A percentile compares a stretch with the other conserved stretches of the same genome.
Evolutionary conservation across 2,797 vertebrate species (phyloP).

Genomic region (Lutjanus argentimaculatus): DNA sequence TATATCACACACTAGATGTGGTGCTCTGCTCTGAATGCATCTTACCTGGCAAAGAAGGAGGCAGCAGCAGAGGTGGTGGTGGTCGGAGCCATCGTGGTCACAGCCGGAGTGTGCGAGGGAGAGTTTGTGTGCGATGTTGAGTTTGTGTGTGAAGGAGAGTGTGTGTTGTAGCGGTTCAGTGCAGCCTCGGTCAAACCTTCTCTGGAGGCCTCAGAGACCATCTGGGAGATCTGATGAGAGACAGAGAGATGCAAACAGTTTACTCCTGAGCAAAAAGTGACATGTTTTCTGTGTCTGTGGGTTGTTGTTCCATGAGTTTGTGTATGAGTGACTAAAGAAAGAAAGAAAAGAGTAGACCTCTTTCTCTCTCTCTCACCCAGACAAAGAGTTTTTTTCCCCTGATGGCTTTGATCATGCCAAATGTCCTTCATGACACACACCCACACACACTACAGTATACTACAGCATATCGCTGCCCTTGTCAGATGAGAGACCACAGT

Average conservation of each 20-base stretch:
- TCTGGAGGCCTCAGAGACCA: slow-evolving; percentile 91
- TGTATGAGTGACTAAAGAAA: background rate
- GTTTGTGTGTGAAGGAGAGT: slow-evolving; percentile 85
- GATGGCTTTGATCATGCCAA: background rate
- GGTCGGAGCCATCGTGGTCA: slow-evolving; percentile 83
- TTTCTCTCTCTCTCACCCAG: background rate
- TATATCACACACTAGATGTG: background rate
- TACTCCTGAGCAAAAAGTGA: background rate
- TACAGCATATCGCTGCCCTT: background rate
- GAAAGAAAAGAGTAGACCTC: background rate
- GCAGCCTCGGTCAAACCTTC: slow-evolving; percentile 91
- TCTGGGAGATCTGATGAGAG: slow-evolving; percentile 91
- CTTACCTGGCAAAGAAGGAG: slow-evolving; percentile 98
- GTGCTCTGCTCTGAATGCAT: slow-evolving; percentile 2
- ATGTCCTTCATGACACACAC: slow-evolving; percentile 13
- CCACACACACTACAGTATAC: background rate
- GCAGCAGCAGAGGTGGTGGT: slow-evolving; percentile 93
- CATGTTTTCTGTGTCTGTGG: background rate
- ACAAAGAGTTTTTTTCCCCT: background rate
- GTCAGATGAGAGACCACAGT: slow-evolving; percentile 18
- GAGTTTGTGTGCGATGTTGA: slow-evolving; percentile 70
- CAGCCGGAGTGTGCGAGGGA: slow-evolving; percentile 85
- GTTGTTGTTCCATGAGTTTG: background rate
- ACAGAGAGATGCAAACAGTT: slow-evolving; percentile 21
- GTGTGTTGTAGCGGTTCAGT: slow-evolving; percentile 92